Evolutionary conservation across 2,113 vertebrate species (phyloP), one percentile per base, ranked within the genome.

Genomic region (Conger conger): DNA sequence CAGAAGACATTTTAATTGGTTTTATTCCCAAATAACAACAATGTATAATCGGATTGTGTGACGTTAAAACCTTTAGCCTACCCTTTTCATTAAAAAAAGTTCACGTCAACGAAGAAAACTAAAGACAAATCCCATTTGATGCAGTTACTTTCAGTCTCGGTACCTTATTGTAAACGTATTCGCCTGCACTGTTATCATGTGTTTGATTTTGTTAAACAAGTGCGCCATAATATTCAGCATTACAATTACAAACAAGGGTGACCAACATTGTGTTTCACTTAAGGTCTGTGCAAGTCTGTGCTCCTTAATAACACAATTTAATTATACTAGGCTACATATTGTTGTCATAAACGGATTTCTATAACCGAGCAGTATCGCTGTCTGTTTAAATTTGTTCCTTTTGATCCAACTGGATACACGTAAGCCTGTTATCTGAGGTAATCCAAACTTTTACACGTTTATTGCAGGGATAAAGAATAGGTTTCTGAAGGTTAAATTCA

Each of bases 351-450:
- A 63, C 1, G 20, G 20, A 8, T 63, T 27, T 9, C n/a, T 53
- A 53, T 63, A 63, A 27, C 57, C 8, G 27, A 63, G 57, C 18
- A 63, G 23, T 3, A 36, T 35, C 11, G n/a, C 30, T 17, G 73
- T 76, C n/a, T 33, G 9, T 78, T 36, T 37, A 38, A 78, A 6
- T 38, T 38, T 38, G 76, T 36, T 4, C 9, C 36, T 35, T 78
- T 78, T 78, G 35, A 38, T 78, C 36, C 4, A 78, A 78, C 37
- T 78, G 35, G 76, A 78, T 78, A 37, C 30, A 78, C 33, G 37
- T 78, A 78, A 78, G 76, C 76, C 76, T 78, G 76, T 78, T 78
- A 78, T 78, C 76, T 78, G 76, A n/a, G 76, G 76, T 78, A 78
- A 78, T 78, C 76, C 76, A 38, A 73, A 20, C 76, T 78, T 36